Evolutionary conservation across 2,113 vertebrate species (phyloP).

Genomic region (Seriola rivoliana): DNA sequence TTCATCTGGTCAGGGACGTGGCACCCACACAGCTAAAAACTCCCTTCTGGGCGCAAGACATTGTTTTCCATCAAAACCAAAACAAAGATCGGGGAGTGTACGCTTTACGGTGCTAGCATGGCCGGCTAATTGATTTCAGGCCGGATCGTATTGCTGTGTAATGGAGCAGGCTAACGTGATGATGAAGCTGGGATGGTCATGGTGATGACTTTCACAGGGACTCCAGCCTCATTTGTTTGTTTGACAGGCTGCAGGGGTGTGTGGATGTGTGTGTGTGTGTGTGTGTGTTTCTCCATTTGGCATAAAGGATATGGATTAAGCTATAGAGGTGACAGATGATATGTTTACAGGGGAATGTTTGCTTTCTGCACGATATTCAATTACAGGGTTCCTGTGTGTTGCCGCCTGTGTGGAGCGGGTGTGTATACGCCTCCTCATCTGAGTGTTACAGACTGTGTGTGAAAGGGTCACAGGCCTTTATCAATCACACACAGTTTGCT

Average conservation of each 20-base stretch:
- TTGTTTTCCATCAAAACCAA: conserved; percentile 73
- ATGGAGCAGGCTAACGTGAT: conserved; percentile 82
- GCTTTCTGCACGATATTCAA: conserved; percentile 78
- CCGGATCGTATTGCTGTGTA: conserved; percentile 80
- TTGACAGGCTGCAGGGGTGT: conserved; percentile 70
- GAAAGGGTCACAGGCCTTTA: conserved; percentile 66
- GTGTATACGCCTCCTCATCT: conserved; percentile 37
- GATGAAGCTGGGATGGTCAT: conserved; percentile 82
- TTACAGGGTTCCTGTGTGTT: conserved; percentile 71
- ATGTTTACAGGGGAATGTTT: conserved; percentile 81
- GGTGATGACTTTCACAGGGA: conserved; percentile 83
- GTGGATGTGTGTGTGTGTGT: conserved; percentile 49
- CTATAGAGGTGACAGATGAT: conserved; percentile 78
- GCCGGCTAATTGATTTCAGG: conserved; percentile 82
- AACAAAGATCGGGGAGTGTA: conserved; percentile 71
- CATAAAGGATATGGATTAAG: conserved; percentile 80
- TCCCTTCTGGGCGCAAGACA: conserved; percentile 53
- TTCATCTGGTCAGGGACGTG: conserved; percentile 56
- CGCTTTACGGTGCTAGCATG: conserved; percentile 71
- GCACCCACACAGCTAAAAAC: conserved; percentile 50
- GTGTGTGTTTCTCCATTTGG: conserved; percentile 63
- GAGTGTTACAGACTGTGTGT: conserved; percentile 45
- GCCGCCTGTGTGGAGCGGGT: conserved; percentile 44
- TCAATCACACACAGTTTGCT: conserved; percentile 62
- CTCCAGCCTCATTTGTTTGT: conserved; percentile 78